Conservation (phyloP, 2,888 invertebrate genomes). For the Abscondita cerata region DNA sequence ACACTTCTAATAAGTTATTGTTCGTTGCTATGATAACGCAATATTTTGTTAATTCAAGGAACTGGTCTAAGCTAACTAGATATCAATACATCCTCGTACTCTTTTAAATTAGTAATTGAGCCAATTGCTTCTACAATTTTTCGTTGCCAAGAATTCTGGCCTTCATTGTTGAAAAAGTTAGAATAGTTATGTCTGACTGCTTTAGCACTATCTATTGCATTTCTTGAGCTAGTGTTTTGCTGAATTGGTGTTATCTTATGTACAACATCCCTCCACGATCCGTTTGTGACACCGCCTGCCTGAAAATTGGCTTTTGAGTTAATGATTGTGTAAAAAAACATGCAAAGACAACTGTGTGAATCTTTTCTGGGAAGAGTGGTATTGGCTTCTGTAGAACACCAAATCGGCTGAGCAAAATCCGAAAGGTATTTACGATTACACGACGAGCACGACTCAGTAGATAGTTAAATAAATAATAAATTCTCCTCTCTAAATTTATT, state of each 20-base stretch:
- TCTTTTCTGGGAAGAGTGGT: slow-evolving; percentile 32
- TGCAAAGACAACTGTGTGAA: slow-evolving; percentile 34
- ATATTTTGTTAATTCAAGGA: too few relatives aligned
- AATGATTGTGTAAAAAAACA: slow-evolving; percentile 39
- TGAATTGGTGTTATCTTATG: slow-evolving; percentile 17
- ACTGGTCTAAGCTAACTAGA: too few relatives aligned
- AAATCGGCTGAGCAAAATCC: slow-evolving; percentile 37
- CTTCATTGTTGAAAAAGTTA: slow-evolving; percentile 24
- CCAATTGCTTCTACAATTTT: neutral
- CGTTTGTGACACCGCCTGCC: slow-evolving; percentile 16
- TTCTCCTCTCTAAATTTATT: slow-evolving; percentile 20
- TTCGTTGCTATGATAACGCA: too few relatives aligned
- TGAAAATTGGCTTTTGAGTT: slow-evolving; percentile 21
- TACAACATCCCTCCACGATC: slow-evolving; percentile 7
- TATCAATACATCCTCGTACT: too few relatives aligned
- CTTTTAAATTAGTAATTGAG: neutral
- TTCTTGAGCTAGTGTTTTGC: slow-evolving; percentile 17
- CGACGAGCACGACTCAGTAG: too few relatives aligned
- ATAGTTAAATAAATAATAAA: too few relatives aligned
- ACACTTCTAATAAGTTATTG: too few relatives aligned
- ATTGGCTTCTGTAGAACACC: slow-evolving; percentile 35
- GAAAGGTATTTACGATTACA: slow-evolving; percentile 38
- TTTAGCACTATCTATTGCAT: slow-evolving; percentile 19
- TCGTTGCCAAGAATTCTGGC: slow-evolving; percentile 25
- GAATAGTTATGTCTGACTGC: slow-evolving; percentile 23